phyloP scores from a whole-genome alignment of 2,888 invertebrate species.

The Synergus japonicus region DNA sequence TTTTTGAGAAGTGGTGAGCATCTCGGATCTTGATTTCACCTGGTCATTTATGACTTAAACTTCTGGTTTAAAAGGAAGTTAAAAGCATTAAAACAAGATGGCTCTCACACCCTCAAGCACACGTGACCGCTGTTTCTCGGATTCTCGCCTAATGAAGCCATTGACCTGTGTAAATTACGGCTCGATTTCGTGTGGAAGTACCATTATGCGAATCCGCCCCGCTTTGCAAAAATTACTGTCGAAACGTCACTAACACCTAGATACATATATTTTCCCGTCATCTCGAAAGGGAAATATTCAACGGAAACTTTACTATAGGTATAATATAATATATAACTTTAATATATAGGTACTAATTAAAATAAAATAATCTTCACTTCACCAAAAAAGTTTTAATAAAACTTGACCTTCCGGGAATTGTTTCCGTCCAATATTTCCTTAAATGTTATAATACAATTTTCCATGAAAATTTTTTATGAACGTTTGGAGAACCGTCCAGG shows the following conservation, averaged over 20 bases:
- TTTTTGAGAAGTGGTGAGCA: not conserved
- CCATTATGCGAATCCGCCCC: constrained; percentile 15
- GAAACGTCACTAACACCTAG: constrained; percentile 2
- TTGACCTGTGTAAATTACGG: constrained; percentile 12
- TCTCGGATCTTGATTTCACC: not conserved
- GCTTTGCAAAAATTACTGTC: constrained; percentile 1
- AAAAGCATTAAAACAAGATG: not conserved
- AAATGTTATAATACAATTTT: no score
- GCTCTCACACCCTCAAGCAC: constrained; percentile 9
- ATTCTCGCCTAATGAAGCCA: constrained; percentile 32
- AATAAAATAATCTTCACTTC: no score
- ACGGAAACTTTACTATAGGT: no score
- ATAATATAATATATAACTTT: not conserved
- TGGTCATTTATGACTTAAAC: not conserved
- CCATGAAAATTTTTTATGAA: no score
- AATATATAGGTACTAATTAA: not conserved
- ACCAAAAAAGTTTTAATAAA: no score
- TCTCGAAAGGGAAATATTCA: not conserved
- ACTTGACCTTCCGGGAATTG: no score
- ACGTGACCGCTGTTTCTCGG: constrained; percentile 26
- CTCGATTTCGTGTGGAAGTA: constrained; percentile 36
- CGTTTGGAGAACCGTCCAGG: no score
- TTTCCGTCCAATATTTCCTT: no score
- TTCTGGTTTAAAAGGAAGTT: not conserved
- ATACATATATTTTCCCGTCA: not conserved